Percentiles rank a stretch among this genome's conserved stretches.
Conservation (phyloP, 2,113 vertebrate genomes). For the Pelobates fuscus region DNA sequence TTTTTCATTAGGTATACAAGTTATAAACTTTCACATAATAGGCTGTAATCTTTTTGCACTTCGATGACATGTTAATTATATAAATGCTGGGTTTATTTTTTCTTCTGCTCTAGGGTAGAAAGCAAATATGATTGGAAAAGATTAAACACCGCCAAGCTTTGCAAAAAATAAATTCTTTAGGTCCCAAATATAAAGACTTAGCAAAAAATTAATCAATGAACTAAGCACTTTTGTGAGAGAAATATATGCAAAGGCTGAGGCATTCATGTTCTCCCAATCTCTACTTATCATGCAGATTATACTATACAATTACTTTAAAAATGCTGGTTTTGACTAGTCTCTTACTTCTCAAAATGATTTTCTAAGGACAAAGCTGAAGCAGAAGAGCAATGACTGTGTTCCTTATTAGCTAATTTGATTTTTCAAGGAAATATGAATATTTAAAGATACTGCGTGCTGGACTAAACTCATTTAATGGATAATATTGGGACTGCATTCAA, state of each 20-base stretch:
- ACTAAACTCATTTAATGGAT: too few relatives aligned
- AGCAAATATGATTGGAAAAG: conserved; percentile 28
- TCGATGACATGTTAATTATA: conserved; percentile 23
- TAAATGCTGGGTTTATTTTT: conserved; percentile 21
- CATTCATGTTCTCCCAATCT: conserved; percentile 33
- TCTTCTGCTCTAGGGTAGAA: conserved; percentile 1
- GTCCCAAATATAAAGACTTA: conserved; percentile 20
- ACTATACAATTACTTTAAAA: conserved; percentile 35
- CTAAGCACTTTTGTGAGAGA: conserved; percentile 34
- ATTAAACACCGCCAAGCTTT: conserved; percentile 23
- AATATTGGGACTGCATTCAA: too few relatives aligned
- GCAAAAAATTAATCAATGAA: conserved; percentile 33
- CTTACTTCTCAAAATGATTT: conserved; percentile 38
- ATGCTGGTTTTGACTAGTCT: conserved; percentile 34
- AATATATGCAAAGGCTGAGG: conserved; percentile 33
- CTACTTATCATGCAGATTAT: conserved; percentile 41
- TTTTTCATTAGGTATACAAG: conserved; percentile 18
- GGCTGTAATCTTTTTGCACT: conserved; percentile 6
- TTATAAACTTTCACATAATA: conserved; percentile 26
- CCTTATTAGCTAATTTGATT: too few relatives aligned
- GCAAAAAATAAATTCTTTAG: conserved; percentile 16
- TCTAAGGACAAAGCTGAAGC: conserved; percentile 12
- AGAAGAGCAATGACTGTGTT: too few relatives aligned
- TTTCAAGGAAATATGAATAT: too few relatives aligned
- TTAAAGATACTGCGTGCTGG: too few relatives aligned